Base-by-base conservation (phyloP, 2,888 invertebrate genomes). In the Thalpophila matura region DNA sequence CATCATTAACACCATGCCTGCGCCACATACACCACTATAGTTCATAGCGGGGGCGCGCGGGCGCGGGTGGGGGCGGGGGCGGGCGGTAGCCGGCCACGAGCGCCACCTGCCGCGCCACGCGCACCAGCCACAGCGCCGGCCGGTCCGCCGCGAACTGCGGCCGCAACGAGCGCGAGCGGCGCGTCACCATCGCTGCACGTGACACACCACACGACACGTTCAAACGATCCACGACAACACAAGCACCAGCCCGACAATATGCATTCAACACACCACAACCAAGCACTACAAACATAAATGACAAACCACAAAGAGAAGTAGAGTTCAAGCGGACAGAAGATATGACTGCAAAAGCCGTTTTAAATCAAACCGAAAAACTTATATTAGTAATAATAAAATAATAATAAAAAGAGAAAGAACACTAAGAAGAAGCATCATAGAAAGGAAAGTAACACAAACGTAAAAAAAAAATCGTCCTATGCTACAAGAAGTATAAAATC, bases 1-100 rank as follows among this genome's bases (percentile, higher is more conserved):
- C 88, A 91, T 66, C 93, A 91, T 91, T 76, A 93, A 14, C 89
- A 91, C 91, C 91, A 93, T 89, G 86, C 91, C 93, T 93, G 91
- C 81, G 83, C 85, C 82, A 82, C 68, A 79, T 53, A 80, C 66
- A 74, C 20, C 65, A 71, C 77, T 89, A 91, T 60, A 93, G 86
- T 60, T 92, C 92, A 70, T 87, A 86, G 56, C 80, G 86, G 37
- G 71, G 5, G 53, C 50, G 20, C 24, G 57, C 20, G 26, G 27
- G 10, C 22, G 49, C 35, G 24, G 70, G 7, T 20, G 88, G 87
- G 26, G 27, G 10, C 22, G 49, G 33, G 24, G 70, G 7, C 22
- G 88, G 87, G 47, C 68, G 80, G 81, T 77, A 86, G 57, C 69
- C 43, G 35, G 89, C 88, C 60, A 83, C 53, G 49, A 85, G 67